Evolutionary conservation across 2,797 vertebrate species (phyloP), one percentile per base, ranked within the genome.

Genomic region (Catharus ustulatus): DNA sequence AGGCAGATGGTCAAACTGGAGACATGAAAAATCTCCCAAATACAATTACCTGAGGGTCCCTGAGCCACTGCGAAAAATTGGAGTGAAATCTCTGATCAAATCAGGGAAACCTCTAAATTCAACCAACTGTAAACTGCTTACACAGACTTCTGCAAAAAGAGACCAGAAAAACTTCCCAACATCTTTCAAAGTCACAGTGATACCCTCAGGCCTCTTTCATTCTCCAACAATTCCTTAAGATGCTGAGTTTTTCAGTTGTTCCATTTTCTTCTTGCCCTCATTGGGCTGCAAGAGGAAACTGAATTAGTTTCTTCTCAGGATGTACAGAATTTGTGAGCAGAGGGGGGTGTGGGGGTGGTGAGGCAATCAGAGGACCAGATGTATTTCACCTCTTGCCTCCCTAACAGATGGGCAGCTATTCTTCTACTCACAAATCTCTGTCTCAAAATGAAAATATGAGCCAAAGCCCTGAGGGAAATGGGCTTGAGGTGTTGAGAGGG

Each of bases 391-490:
- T 90, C 58, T 93, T 92, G 38, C 80, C 80, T 95, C 87, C 59
- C 58, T 87, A 94, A 94, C 78, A 97, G 92, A 97, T 94, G 79
- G 83, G 52, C 72, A 97, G 83, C 78, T 96, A 66, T 93, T 95
- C 66, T 89, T 89, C 89, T 74, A 57, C 76, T 92, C 71, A 72
- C 13, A 75, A 95, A 92, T 75, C 84, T 96, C 75, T 91, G 40
- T 62, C 74, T 94, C 46, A 80, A 90, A 73, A 76, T 90, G 29
- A 36, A 95, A 92, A 93, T 52, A 77, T 1, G 17, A 97, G 91
- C 76, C 85, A 96, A 96, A 96, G 86, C 78, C 82, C 79, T 13
- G 36, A 96, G 63, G 89, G 54, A 88, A 97, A 83, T 15, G 15
- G 16, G 19, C 43, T 83, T 58, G 4, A 96, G 61, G 38, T 90